phyloP scores from a whole-genome alignment of 2,113 vertebrate species.

The Grantiella picta region DNA sequence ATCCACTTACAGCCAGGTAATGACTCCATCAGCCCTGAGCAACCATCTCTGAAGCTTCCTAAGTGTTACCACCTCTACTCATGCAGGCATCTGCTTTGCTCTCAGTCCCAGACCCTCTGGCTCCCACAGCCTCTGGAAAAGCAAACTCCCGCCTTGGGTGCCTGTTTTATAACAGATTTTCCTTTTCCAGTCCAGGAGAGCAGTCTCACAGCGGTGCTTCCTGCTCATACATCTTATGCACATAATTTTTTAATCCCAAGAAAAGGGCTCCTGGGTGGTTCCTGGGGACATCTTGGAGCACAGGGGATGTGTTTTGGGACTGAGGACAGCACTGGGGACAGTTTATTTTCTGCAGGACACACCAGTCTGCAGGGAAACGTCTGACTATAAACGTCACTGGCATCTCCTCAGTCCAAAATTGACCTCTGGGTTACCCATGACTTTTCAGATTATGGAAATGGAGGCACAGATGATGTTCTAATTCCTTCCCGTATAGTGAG shows the following conservation, averaged over 20 bases:
- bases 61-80: background rate
- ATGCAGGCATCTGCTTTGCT: background rate
- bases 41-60: background rate
- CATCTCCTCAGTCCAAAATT: background rate
- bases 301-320: background rate
- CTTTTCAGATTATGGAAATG: background rate
- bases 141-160: background rate
- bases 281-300: background rate
- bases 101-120: background rate
- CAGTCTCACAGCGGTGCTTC: background rate
- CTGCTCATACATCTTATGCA: background rate
- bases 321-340: background rate
- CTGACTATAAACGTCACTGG: rapidly evolving
- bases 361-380: background rate
- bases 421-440: rapidly evolving
- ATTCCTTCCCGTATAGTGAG: rapidly evolving
- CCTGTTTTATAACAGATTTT: background rate
- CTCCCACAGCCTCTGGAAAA: background rate
- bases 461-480: background rate
- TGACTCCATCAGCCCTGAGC: background rate
- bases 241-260: background rate
- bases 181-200: background rate
- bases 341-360: background rate
- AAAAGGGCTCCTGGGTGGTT: background rate
- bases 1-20: background rate